A percentile compares a stretch with the other conserved stretches of the same genome.
Conservation (phyloP, 2,113 vertebrate genomes). For the Notarius quadriscutis region DNA sequence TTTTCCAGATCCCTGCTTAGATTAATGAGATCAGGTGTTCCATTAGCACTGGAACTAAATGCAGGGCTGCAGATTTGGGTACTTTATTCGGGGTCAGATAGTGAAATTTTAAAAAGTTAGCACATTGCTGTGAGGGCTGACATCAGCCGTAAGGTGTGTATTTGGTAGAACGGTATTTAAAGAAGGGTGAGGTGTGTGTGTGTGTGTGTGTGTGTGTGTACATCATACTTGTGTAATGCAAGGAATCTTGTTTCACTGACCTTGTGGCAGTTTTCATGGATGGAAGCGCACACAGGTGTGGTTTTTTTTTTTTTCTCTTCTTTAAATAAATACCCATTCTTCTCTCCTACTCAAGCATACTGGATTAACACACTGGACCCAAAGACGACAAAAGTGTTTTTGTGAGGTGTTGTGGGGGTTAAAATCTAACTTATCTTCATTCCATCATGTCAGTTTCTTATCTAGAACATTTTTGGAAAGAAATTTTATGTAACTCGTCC, state of each 20-base stretch:
- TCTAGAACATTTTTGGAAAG: background rate
- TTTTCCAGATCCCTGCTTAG: background rate
- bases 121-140: background rate
- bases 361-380: too few species aligned
- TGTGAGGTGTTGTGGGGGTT: too few species aligned
- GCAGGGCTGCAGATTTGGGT: background rate
- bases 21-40: slow-evolving; percentile 1
- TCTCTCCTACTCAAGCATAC: too few species aligned
- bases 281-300: too few species aligned
- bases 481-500: background rate
- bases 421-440: background rate
- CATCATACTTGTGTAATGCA: too few species aligned
- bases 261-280: background rate
- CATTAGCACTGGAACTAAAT: slow-evolving; percentile 5
- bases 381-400: too few species aligned
- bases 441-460: background rate
- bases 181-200: background rate
- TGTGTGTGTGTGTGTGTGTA: background rate
- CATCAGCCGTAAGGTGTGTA: background rate
- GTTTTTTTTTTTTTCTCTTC: too few species aligned
- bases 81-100: background rate
- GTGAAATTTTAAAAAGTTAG: background rate
- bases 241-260: background rate
- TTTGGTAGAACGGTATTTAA: background rate
- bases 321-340: too few species aligned